Evolutionary conservation across 1,140 invertebrate genomes (phyloP), one percentile per base, ranked within the genome.

Genomic region (Formica selysi): DNA sequence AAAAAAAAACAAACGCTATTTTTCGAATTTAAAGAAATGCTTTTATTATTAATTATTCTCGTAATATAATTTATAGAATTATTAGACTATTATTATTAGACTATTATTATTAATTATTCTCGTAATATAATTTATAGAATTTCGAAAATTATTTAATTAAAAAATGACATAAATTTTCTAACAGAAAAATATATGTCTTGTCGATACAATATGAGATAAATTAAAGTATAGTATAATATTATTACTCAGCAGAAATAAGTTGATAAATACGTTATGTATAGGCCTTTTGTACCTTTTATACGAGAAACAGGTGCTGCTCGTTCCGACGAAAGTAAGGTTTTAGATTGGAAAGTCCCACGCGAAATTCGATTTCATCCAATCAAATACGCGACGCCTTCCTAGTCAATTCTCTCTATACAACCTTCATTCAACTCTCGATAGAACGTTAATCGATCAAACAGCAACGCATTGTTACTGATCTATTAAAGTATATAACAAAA

Each of bases 291-390:
- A 59, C 19, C 8, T 59, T 59, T 59, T 22, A 8, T 65, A 67
- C 0, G 22, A 26, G 3, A 67, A 19, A 48, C 3, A 32, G 6
- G 65, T 22, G 11, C 19, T 41, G 36, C 19, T 48, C 19, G n/a
- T 44, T 8, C 41, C 13, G 11, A 26, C 2, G 41, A 19, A 78
- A 10, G n/a, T 8, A 67, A 67, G 54, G 26, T 54, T 57, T 51
- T 4, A 71, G 5, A 68, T 54, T 71, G 26, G 36, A 81, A 81
- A 81, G n/a, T 73, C 3, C 19, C 38, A 32, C 5, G 51, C 2
- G 26, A 61, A 81, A 73, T 81, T 26, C 38, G 32, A 29, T 73
- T 81, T 70, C 16, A 79, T 51, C n/a, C 76, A 19, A 71, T 70
- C 6, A 5, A 59, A 41, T 22, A 61, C n/a, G 19, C 51, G 13